Base-by-base conservation (phyloP, 2,797 vertebrate genomes). In the Chloroceryle amazona region DNA sequence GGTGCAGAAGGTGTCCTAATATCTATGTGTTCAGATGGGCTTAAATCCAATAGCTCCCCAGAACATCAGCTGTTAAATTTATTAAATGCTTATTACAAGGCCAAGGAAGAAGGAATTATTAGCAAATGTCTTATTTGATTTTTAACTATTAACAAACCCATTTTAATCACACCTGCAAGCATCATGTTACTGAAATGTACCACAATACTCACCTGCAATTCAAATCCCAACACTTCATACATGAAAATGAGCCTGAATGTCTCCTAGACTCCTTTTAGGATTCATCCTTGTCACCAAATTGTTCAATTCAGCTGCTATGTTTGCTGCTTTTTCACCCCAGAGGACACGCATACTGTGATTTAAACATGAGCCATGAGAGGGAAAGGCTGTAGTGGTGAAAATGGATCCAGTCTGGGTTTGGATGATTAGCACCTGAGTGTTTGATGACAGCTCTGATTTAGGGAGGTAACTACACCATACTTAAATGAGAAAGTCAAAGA, bases 21-120 rank as follows among this genome's bases (percentile, higher is more conserved):
- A 78, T 21, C 78, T 88, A 19, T 46, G 37, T 63, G 57, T 58
- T 96, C 89, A 89, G 49, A 46, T 74, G 18, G 82, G 76, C 68
- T 95, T 86, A 86, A 96, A 93, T 76, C 68, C 81, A 96, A 35
- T 5, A 81, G 70, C 51, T 93, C 66, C 68, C 88, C 63, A 51
- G 1, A 0, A 55, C 14, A 4, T 76, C 55, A 75, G 62, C 55
- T 72, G 29, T 46, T 90, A n/a, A 62, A 78, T 89, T 81, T 92
- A 90, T 81, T 76, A 58, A 17, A 67, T 31, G 37, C 47, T 74
- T 85, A 94, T 41, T 91, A 90, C 41, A 44, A 80, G 58, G 78
- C 21, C 68, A 83, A 49, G 52, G 72, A 95, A 90, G 37, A 76
- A 60, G 33, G 26, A 65, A 71, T 81, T 84, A 85, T 42, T 17